Conservation (phyloP, 2,113 vertebrate genomes). For the Heloderma charlesbogerti region DNA sequence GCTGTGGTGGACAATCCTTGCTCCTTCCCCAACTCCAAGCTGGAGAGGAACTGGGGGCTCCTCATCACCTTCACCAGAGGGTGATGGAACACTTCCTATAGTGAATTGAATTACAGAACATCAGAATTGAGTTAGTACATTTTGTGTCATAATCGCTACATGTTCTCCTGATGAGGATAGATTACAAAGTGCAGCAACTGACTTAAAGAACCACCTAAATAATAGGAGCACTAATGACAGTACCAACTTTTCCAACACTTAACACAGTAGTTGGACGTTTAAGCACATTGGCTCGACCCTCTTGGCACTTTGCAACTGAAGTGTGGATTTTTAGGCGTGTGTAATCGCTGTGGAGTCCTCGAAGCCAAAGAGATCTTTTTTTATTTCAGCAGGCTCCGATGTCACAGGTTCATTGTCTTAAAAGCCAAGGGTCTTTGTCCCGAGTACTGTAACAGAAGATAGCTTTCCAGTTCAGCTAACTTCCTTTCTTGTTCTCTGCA, state of each 20-base stretch:
- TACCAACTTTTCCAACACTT: not conserved
- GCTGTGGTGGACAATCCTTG: too few relatives aligned
- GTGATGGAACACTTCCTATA: too few relatives aligned
- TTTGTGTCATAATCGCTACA: not conserved
- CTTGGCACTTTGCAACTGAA: too few relatives aligned
- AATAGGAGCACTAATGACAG: not conserved
- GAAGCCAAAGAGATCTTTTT: not conserved
- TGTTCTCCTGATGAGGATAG: not conserved
- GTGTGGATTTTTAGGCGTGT: not conserved
- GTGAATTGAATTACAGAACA: not conserved
- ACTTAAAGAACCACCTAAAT: not conserved
- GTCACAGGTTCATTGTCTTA: not conserved
- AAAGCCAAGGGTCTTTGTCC: conserved; percentile 11
- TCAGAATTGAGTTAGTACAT: not conserved
- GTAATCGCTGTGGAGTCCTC: not conserved
- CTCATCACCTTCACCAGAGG: not conserved
- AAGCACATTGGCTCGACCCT: not conserved
- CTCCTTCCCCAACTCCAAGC: not conserved
- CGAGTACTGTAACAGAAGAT: conserved; percentile 22
- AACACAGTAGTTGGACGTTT: not conserved
- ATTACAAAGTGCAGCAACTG: not conserved
- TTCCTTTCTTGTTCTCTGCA: conserved; percentile 66
- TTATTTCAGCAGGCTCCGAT: not conserved
- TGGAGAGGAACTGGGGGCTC: not conserved
- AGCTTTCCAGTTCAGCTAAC: conserved; percentile 42